phyloP scores from a whole-genome alignment of 1,140 invertebrate species.

The Drosophila rufa region DNA sequence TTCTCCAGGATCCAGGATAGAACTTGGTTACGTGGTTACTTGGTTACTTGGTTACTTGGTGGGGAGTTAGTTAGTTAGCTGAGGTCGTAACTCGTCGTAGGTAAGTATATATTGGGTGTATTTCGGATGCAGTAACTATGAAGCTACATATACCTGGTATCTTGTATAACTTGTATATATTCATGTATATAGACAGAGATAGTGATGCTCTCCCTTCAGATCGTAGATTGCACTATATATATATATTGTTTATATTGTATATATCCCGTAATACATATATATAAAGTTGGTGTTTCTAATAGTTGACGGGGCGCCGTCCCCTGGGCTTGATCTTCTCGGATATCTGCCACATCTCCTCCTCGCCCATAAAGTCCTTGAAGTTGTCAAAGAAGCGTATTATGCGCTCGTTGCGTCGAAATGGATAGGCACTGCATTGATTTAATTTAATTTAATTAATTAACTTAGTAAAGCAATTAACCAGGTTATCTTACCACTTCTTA shows the following conservation, averaged over 20 bases:
- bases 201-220: constrained; percentile 29
- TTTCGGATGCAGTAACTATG: constrained; percentile 33
- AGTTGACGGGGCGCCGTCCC: constrained; percentile 83
- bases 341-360: constrained; percentile 99
- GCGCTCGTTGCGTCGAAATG: constrained; percentile 95
- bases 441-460: too few species aligned
- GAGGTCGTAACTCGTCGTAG: constrained; percentile 27
- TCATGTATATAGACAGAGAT: constrained; percentile 44
- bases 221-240: constrained; percentile 32
- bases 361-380: constrained; percentile 97
- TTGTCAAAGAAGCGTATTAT: constrained; percentile 98
- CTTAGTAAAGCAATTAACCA: too few species aligned
- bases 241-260: constrained; percentile 23
- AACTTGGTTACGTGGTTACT: constrained; percentile 8
- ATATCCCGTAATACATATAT: constrained; percentile 38
- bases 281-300: constrained; percentile 69
- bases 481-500: constrained; percentile 92
- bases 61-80: constrained; percentile 32
- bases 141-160: constrained; percentile 27
- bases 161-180: constrained; percentile 36
- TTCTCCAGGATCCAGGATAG: constrained; percentile 4
- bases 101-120: constrained; percentile 23
- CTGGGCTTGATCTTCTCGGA: constrained; percentile 98
- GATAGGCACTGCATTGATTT: constrained; percentile 87
- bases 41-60: constrained; percentile 26